Conservation (phyloP, 2,797 vertebrate species). For the Mallotus villosus region DNA sequence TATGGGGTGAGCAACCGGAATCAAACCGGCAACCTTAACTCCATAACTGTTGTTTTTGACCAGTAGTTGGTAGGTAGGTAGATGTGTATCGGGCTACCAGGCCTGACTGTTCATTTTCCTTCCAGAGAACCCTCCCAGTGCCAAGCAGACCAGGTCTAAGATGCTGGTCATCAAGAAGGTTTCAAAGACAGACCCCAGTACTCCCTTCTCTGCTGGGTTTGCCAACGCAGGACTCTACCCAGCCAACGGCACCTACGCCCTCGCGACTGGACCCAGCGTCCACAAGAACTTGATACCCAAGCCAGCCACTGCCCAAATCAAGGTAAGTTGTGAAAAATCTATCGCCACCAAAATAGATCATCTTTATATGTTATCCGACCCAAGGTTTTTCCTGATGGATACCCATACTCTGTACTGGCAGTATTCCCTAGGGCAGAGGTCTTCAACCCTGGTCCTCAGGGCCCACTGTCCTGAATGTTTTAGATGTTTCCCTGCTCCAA, state of each 20-base stretch:
- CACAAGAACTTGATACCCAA: slow-evolving; percentile 90
- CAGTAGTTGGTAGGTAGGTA: too few relatives aligned
- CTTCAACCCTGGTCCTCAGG: too few relatives aligned
- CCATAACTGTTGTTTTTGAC: neutral
- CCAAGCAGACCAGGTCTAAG: slow-evolving; percentile 86
- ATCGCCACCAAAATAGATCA: neutral
- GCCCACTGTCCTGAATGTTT: too few relatives aligned
- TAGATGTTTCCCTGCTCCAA: too few relatives aligned
- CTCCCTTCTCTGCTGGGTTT: slow-evolving; percentile 86
- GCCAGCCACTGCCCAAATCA: slow-evolving; percentile 82
- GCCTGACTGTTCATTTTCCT: neutral
- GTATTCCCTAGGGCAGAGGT: too few relatives aligned
- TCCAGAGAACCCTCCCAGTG: slow-evolving; percentile 88
- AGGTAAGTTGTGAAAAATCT: slow-evolving; percentile 67
- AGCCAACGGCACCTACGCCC: slow-evolving; percentile 85
- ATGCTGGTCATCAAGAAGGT: slow-evolving; percentile 94
- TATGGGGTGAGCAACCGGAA: slow-evolving; percentile 84
- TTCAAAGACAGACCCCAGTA: slow-evolving; percentile 87
- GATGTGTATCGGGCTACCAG: neutral
- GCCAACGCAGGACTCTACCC: slow-evolving; percentile 83
- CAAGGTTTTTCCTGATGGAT: neutral
- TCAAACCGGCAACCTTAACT: too few relatives aligned
- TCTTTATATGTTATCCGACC: neutral
- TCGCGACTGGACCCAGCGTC: slow-evolving; percentile 81
- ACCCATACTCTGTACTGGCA: neutral